A percentile compares a stretch with the other conserved stretches of the same genome.
Evolutionary conservation across 2,113 vertebrate species (phyloP).

Genomic region (Alaudala cheleensis): DNA sequence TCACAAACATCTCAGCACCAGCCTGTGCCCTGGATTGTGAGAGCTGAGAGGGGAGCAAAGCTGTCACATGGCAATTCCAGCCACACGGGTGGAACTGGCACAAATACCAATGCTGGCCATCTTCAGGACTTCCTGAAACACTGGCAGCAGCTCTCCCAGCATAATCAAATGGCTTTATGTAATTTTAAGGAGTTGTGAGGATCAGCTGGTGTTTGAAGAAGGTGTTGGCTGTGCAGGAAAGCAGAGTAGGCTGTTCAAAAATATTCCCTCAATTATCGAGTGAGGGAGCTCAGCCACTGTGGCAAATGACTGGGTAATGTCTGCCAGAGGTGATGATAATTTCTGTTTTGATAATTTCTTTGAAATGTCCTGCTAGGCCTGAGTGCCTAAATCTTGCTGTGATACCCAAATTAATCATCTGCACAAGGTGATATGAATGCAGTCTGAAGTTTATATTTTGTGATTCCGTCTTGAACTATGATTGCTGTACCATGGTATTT

Average conservation of each 20-base stretch:
- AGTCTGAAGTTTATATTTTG: not conserved
- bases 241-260: not conserved
- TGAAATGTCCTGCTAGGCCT: not conserved
- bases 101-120: not conserved
- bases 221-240: not conserved
- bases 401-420: not conserved
- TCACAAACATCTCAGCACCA: not conserved
- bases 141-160: not conserved
- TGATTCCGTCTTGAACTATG: not conserved
- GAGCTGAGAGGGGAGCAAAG: not conserved
- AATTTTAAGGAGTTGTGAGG: not conserved
- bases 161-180: not conserved
- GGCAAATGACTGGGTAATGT: not conserved
- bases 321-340: not conserved
- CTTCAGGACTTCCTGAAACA: not conserved
- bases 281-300: not conserved
- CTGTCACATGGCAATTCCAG: not conserved
- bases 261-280: not conserved
- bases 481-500: not conserved
- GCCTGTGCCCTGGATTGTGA: rapidly evolving
- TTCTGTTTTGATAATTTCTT: not conserved
- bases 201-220: not conserved
- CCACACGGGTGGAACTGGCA: not conserved
- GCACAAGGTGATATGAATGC: not conserved
- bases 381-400: not conserved